Evolutionary conservation across 1,140 invertebrate genomes (phyloP).

Genomic region (Whitmania pigra): DNA sequence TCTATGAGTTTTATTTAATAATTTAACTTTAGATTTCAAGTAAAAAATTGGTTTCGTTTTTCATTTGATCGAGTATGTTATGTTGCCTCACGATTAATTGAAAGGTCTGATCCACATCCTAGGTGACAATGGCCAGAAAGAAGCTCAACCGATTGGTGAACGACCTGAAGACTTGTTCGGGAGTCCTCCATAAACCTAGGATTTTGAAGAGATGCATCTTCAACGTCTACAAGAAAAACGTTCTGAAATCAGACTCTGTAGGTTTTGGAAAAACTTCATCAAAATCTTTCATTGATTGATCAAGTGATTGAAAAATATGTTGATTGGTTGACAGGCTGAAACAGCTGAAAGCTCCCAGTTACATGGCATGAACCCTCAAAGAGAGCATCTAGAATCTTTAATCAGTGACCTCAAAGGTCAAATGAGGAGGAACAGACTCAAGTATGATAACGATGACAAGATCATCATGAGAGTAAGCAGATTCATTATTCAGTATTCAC

Average conservation of each 20-base stretch:
- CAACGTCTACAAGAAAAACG: neutral
- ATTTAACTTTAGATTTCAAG: too few relatives aligned
- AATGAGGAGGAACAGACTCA: constrained; percentile 4
- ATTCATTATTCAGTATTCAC: too few relatives aligned
- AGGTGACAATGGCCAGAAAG: neutral
- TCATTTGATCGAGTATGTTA: too few relatives aligned
- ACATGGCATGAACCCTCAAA: neutral
- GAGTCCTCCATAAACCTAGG: neutral
- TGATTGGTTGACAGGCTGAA: neutral
- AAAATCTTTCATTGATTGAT: neutral
- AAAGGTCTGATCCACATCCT: too few relatives aligned
- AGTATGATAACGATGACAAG: constrained; percentile 7
- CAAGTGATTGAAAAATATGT: neutral
- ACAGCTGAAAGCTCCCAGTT: neutral
- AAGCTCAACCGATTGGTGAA: constrained; percentile 2
- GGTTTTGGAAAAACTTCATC: neutral
- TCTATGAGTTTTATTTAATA: too few relatives aligned
- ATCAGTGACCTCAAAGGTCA: constrained; percentile 1
- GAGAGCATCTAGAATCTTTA: neutral
- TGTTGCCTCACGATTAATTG: too few relatives aligned
- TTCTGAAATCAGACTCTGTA: neutral
- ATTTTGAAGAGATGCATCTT: neutral
- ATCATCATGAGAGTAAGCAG: constrained; percentile 1
- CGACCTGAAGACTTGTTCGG: neutral
- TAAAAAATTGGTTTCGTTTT: too few relatives aligned